Evolutionary conservation across 2,888 invertebrate genomes (phyloP), one percentile per base, ranked within the genome.

Genomic region (Ormyrus thymus): DNA sequence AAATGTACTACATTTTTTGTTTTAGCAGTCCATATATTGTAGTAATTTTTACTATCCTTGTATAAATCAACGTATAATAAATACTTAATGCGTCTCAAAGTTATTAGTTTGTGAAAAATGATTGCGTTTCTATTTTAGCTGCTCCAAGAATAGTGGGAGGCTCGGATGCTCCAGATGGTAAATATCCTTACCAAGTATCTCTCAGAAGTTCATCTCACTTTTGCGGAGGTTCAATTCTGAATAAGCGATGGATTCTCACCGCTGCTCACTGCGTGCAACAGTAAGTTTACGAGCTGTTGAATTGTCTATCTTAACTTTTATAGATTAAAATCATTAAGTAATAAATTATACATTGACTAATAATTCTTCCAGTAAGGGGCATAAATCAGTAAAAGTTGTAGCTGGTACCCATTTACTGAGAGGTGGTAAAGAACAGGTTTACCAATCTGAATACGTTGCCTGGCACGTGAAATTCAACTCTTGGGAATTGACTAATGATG

Each of bases 341-440:
- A 45, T 45, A 8, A 11, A 9, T 5, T 11, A 46, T n/a, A 11
- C 10, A 46, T 45, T 7, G 46, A 61, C 43, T 29, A 6, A 7
- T 7, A 6, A 3, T 8, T 61, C 6, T 13, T 58, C 11, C 15
- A 69, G 69, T 2, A 15, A 58, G 56, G 1, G 2, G 1, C 10
- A 13, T 0, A n/a, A 65, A 8, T 11, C 10, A 0, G 29, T 65
- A 6, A 43, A 7, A 7, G n/a, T 74, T 7, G 9, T 9, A 7
- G 65, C 11, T 6, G 65, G 65, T 10, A 10, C 58, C 5, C 56
- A 85, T 56, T 86, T 83, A 11, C 75, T 89, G 74, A 84, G 87
- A 55, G 82, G 86, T 58, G 89, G 86, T 11, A 86, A 87, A 5
- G 87, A 86, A 45, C 45, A 69, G 0, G 8, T 80, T 9, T 82